Evolutionary conservation across 2,888 invertebrate genomes (phyloP).

Genomic region (Coecobrya sp.): DNA sequence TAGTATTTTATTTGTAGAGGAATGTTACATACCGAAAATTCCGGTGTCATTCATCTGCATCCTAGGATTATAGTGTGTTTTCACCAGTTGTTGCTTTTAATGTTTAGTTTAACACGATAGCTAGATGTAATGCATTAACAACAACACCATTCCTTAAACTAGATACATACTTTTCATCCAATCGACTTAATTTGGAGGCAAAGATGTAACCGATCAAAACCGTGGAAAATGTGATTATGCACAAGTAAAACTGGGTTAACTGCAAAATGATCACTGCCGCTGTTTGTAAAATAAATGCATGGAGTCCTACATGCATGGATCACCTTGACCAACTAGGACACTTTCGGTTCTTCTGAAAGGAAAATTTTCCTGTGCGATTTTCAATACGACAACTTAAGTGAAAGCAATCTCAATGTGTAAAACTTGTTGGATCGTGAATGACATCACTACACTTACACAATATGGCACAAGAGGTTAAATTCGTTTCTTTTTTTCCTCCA

Average conservation of each 20-base stretch:
- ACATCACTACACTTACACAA: not conserved
- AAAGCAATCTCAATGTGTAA: constrained; percentile 29
- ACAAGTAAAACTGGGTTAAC: constrained; percentile 16
- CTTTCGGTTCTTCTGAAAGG: constrained; percentile 22
- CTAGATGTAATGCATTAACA: not conserved
- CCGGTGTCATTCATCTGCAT: constrained; percentile 65
- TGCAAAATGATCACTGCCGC: not conserved
- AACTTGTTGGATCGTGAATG: constrained; percentile 15
- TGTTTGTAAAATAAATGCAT: not conserved
- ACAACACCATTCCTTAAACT: not conserved
- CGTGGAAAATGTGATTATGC: not conserved
- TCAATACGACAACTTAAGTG: not conserved
- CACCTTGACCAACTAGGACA: constrained; percentile 72
- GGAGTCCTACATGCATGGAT: constrained; percentile 12
- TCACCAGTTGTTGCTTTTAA: constrained; percentile 54
- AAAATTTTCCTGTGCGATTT: constrained; percentile 11
- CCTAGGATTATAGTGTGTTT: constrained; percentile 53
- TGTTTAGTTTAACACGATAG: not conserved
- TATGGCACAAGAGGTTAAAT: constrained; percentile 17
- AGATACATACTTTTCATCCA: not conserved
- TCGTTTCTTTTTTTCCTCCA: not conserved
- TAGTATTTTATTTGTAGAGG: not conserved
- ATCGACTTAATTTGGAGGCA: not conserved
- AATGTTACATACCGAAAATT: not conserved
- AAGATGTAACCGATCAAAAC: constrained; percentile 35